Conservation (phyloP, 2,113 vertebrate species). For the Sterrhoptilus dennistouni region DNA sequence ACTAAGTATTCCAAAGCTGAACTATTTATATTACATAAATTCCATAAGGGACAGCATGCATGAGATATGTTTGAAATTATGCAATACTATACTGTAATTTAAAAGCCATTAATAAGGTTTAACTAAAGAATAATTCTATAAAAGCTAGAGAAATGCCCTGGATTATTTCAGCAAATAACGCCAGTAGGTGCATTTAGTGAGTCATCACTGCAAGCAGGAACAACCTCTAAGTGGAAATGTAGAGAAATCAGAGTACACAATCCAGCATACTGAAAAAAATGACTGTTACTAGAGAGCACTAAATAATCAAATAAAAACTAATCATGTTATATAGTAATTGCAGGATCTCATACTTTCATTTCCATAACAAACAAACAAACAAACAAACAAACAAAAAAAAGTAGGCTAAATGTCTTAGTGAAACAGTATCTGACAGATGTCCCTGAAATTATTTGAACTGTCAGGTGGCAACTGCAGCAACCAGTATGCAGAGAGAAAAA, state of each 20-base stretch:
- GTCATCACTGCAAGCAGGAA: neutral
- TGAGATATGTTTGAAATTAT: neutral
- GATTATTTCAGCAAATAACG: neutral
- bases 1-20: neutral
- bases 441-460: neutral
- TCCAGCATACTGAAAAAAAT: neutral
- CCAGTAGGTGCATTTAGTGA: neutral
- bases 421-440: neutral
- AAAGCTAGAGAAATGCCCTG: neutral
- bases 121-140: neutral
- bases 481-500: neutral
- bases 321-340: neutral
- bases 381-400: too few relatives aligned
- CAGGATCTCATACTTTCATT: neutral
- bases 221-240: neutral
- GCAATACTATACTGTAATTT: neutral
- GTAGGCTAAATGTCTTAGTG: neutral
- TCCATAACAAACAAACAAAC: neutral
- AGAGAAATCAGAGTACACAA: neutral
- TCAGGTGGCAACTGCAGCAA: neutral
- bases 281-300: neutral
- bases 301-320: slow-evolving; percentile 13
- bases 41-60: neutral
- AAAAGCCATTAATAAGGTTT: neutral
- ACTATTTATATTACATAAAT: neutral